phyloP scores from a whole-genome alignment of 2,113 vertebrate species.

The Mormoops blainvillei region DNA sequence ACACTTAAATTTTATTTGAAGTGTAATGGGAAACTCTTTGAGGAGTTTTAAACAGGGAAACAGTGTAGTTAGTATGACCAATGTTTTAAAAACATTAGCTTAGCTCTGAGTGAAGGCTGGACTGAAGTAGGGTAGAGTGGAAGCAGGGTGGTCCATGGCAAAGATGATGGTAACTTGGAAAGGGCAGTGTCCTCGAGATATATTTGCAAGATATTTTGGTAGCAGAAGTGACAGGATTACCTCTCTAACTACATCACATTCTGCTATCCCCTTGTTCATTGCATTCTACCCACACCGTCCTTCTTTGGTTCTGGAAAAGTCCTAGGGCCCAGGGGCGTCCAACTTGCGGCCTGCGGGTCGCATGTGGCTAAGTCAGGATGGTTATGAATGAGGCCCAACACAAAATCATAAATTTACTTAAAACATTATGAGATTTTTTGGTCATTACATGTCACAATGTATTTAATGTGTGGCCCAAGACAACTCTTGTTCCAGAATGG shows the following conservation, averaged over 20 bases:
- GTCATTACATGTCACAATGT: too few relatives aligned
- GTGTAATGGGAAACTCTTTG: neutral
- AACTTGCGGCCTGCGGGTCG: too few relatives aligned
- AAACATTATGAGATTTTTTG: too few relatives aligned
- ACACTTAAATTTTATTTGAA: neutral
- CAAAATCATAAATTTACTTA: too few relatives aligned
- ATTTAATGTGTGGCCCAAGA: too few relatives aligned
- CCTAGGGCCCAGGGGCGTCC: neutral
- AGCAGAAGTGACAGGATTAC: neutral
- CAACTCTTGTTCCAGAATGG: too few relatives aligned
- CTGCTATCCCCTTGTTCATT: neutral
- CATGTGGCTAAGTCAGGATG: too few relatives aligned
- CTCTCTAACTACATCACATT: neutral
- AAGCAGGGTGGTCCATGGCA: neutral
- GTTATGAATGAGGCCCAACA: too few relatives aligned
- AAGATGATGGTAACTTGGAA: neutral
- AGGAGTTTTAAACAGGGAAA: neutral
- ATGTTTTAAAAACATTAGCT: neutral
- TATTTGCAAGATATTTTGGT: neutral
- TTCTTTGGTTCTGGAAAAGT: neutral
- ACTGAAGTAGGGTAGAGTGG: neutral
- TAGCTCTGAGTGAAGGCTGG: neutral
- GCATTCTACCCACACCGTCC: neutral
- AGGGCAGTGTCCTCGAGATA: neutral
- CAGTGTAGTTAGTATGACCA: neutral